Percentiles rank a stretch among this genome's conserved stretches.
phyloP scores from a whole-genome alignment of 2,797 vertebrate genomes.

The Pelodytes ibericus region DNA sequence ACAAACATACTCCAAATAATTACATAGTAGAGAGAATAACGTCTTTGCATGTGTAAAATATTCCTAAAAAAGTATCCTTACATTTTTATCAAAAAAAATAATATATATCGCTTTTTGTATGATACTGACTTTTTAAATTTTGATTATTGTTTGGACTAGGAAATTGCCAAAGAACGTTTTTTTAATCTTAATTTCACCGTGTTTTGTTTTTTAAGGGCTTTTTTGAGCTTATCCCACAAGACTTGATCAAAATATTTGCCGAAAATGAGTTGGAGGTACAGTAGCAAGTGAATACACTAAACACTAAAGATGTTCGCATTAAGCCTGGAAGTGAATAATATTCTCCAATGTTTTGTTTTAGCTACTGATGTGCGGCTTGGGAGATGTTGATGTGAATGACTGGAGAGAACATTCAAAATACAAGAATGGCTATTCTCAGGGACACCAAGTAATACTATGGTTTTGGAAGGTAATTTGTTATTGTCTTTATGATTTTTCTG shows the following conservation, averaged over 20 bases:
- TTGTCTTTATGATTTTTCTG: too few species aligned
- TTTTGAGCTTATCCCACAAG: constrained; percentile 94
- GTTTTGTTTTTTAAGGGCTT: constrained; percentile 81
- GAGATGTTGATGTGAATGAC: constrained; percentile 95
- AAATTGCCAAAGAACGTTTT: too few species aligned
- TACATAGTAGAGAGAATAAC: too few species aligned
- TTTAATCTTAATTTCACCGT: constrained; percentile 43
- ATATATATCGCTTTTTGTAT: too few species aligned
- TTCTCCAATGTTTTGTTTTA: constrained; percentile 58
- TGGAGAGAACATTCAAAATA: constrained; percentile 95
- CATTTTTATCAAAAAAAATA: too few species aligned
- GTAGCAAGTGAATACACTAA: neutral
- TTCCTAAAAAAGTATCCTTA: too few species aligned
- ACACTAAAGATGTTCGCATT: too few species aligned
- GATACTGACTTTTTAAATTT: too few species aligned
- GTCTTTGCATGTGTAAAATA: too few species aligned
- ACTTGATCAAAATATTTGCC: constrained; percentile 97
- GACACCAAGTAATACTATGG: constrained; percentile 91
- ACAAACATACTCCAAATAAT: too few species aligned
- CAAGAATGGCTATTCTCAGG: constrained; percentile 87
- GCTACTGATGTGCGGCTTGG: constrained; percentile 96
- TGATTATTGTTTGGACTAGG: too few species aligned
- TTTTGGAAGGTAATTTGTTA: constrained; percentile 93
- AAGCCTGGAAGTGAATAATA: too few species aligned
- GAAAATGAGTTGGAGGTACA: constrained; percentile 96